phyloP scores from a whole-genome alignment of 2,797 vertebrate genomes.

The Ceyx erithaca region DNA sequence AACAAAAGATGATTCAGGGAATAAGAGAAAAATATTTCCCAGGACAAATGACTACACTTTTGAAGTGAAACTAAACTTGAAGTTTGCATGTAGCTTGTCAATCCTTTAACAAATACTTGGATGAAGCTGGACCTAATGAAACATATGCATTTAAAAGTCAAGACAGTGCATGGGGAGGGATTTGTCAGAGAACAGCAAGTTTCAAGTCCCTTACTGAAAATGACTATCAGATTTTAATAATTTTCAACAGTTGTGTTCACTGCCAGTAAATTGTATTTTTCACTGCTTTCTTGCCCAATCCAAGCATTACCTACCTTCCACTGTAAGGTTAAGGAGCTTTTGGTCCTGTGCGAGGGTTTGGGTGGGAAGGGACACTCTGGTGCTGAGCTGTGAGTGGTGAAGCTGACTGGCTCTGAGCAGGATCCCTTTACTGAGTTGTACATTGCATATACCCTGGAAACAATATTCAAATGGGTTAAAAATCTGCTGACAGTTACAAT shows the following conservation, averaged over 20 bases:
- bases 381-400: constrained; percentile 92
- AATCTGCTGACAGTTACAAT: neutral
- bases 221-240: neutral
- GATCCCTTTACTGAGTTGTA: constrained; percentile 92
- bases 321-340: constrained; percentile 92
- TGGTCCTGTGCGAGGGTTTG: constrained; percentile 91
- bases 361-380: constrained; percentile 91
- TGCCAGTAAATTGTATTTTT: neutral
- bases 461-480: neutral
- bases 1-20: constrained; percentile 31
- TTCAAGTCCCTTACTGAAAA: constrained; percentile 33
- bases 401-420: constrained; percentile 90
- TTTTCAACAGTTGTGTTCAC: neutral
- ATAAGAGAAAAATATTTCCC: neutral
- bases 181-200: constrained; percentile 5
- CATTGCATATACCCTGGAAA: constrained; percentile 87
- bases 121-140: constrained; percentile 34
- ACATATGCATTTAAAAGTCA: constrained; percentile 33
- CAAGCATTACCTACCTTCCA: constrained; percentile 89
- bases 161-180: neutral
- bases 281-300: neutral
- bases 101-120: neutral
- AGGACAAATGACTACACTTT: neutral
- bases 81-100: constrained; percentile 29
- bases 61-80: constrained; percentile 8